A percentile compares a stretch with the other conserved stretches of the same genome.
Evolutionary conservation across 2,113 vertebrate species (phyloP).

Genomic region (Oncorhynchus nerka): DNA sequence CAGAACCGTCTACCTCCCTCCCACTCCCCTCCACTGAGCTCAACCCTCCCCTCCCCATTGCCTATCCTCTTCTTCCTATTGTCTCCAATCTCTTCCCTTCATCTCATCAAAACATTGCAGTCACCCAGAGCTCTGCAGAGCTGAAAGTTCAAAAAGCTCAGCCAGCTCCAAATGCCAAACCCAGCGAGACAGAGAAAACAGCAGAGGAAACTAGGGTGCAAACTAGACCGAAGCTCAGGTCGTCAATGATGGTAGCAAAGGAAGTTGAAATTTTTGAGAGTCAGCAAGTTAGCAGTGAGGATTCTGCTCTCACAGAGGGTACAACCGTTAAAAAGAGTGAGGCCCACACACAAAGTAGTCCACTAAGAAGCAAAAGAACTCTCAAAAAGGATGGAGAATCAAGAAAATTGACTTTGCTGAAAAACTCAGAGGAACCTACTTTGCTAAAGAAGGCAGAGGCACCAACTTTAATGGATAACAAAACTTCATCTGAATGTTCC

Average conservation of each 20-base stretch:
- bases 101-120: slow-evolving; percentile 31
- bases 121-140: slow-evolving; percentile 46
- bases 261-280: slow-evolving; percentile 52
- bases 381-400: slow-evolving; percentile 53
- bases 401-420: slow-evolving; percentile 8
- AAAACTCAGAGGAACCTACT: not conserved
- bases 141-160: slow-evolving; percentile 5
- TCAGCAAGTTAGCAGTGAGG: slow-evolving; percentile 9
- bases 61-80: not conserved
- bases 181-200: slow-evolving; percentile 27
- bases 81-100: not conserved
- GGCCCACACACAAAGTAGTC: slow-evolving; percentile 56
- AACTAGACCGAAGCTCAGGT: slow-evolving; percentile 72
- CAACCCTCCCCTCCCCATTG: not conserved
- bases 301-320: slow-evolving; percentile 37
- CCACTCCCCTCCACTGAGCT: not conserved
- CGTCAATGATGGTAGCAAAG: slow-evolving; percentile 55
- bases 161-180: slow-evolving; percentile 20
- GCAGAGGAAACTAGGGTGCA: slow-evolving; percentile 48
- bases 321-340: slow-evolving; percentile 46
- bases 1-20: slow-evolving; percentile 27
- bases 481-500: not conserved
- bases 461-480: slow-evolving; percentile 23
- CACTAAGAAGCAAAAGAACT: slow-evolving; percentile 57
- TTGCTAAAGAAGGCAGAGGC: slow-evolving; percentile 16